These are phyloP conservation scores for Discoglossus pictus DNA, from an alignment of 2,797 vertebrate genomes.

Conservation along the genomic window DNA sequence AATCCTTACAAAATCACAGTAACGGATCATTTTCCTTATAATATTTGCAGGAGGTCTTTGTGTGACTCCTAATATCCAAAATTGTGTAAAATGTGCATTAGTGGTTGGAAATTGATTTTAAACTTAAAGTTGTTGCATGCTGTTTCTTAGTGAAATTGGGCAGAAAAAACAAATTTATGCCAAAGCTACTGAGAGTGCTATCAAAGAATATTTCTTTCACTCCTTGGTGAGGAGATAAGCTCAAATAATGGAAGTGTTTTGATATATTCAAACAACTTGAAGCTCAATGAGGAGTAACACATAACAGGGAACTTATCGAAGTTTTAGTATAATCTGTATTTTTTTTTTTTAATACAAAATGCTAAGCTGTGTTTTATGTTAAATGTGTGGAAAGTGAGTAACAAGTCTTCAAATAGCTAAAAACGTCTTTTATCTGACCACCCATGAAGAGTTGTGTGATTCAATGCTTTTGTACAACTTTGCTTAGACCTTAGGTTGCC, in stretches of 20 bases:
- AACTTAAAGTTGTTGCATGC: background rate
- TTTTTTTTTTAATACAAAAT: constrained; percentile 4
- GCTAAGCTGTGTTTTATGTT: constrained; percentile 4
- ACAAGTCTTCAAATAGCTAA: constrained; percentile 2
- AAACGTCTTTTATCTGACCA: constrained; percentile 15
- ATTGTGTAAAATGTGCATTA: constrained; percentile 9
- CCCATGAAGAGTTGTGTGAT: constrained; percentile 4
- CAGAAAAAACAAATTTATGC: constrained; percentile 10
- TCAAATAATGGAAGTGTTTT: constrained; percentile 8
- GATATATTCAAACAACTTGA: constrained; percentile 6
- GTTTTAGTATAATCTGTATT: background rate
- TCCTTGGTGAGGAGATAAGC: constrained; percentile 17
- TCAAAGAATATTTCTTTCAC: background rate
- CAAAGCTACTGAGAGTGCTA: constrained; percentile 9
- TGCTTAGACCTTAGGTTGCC: constrained; percentile 6
- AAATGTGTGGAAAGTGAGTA: constrained; percentile 3
- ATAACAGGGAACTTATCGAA: constrained; percentile 5
- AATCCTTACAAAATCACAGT: too few species aligned
- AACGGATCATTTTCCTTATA: background rate
- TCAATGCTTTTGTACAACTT: constrained; percentile 6
- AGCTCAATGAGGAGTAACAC: background rate
- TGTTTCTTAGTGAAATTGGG: constrained; percentile 17
- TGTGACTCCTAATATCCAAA: background rate
- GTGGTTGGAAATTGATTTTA: constrained; percentile 8
- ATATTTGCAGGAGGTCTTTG: background rate